Evolutionary conservation across 2,797 vertebrate genomes (phyloP).

Genomic region (Trematomus bernacchii): DNA sequence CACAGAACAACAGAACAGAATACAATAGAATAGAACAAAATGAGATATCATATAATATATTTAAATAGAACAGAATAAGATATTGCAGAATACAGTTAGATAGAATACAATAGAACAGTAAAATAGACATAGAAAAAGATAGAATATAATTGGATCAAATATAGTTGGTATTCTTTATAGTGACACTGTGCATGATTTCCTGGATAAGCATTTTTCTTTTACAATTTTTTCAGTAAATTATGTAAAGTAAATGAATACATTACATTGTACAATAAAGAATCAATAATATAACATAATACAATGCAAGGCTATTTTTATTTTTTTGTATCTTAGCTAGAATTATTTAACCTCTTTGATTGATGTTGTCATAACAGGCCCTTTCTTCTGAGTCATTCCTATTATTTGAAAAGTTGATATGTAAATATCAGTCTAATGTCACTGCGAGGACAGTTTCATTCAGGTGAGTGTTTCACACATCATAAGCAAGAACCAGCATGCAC

Average conservation of each 20-base stretch:
- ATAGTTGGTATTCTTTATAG: background rate
- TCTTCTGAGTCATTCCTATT: slow-evolving; percentile 24
- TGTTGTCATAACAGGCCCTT: slow-evolving; percentile 19
- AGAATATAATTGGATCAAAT: slow-evolving; percentile 7
- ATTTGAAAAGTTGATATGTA: slow-evolving; percentile 51
- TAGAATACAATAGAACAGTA: background rate
- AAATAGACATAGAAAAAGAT: no score
- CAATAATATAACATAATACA: background rate
- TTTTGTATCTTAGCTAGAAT: no score
- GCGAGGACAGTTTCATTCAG: slow-evolving; percentile 13
- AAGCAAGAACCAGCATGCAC: background rate
- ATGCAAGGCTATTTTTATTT: no score
- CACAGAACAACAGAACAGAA: slow-evolving; percentile 17
- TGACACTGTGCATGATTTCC: background rate
- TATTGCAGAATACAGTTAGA: slow-evolving; percentile 7
- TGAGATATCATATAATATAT: background rate
- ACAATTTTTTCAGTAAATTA: no score
- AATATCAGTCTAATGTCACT: slow-evolving; percentile 7
- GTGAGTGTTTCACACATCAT: background rate
- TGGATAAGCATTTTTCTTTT: no score
- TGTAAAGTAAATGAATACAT: no score
- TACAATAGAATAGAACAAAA: slow-evolving; percentile 9
- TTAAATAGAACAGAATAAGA: background rate
- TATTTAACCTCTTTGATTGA: slow-evolving; percentile 17
- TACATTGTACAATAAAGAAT: no score